Evolutionary conservation across 2,888 invertebrate genomes (phyloP), one percentile per base, ranked within the genome.

Genomic region (Drosophila cyrtoloma): DNA sequence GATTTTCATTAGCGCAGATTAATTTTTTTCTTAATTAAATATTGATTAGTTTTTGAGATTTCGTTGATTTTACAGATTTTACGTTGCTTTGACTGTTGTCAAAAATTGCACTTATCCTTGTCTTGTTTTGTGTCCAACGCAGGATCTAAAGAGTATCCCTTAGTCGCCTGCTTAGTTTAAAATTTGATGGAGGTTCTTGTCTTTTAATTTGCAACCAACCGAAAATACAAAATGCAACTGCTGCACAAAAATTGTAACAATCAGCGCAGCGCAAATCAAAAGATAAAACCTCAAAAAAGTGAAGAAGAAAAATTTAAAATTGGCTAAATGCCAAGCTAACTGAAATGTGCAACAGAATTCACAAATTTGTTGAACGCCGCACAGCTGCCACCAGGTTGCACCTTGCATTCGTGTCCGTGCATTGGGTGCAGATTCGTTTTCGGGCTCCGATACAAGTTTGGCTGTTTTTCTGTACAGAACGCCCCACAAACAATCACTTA

Each of bases 401-500:
- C 87, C 86, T 89, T 89, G 86, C 86, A 80, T 19, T 39, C 42
- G 60, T 52, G 61, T 66, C 57, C 56, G 55, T 64, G 58, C 51
- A 39, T 53, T 33, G 47, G 60, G 39, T 58, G 39, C 51, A 39
- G 71, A 22, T 22, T 62, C 33, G 55, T 39, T 37, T 51, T 35
- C 22, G 26, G 12, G 30, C 10, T 30, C 33, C n/a, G 37, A 33
- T 32, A 58, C 30, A 22, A 10, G 42, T 39, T 50, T 35, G 35
- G 58, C 39, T 32, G 35, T 14, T 22, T 35, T 39, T 50, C 67
- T 47, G 82, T 71, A 73, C 79, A 86, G 73, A 85, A 87, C 90
- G 87, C 87, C 88, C 90, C 86, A 90, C 88, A 87, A 88, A 87
- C 89, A 87, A 87, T 87, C 87, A 87, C 87, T 87, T 87, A 87